These are phyloP conservation scores for Indri indri DNA, from an alignment of 2,113 vertebrate species.

Conservation along the genomic window DNA sequence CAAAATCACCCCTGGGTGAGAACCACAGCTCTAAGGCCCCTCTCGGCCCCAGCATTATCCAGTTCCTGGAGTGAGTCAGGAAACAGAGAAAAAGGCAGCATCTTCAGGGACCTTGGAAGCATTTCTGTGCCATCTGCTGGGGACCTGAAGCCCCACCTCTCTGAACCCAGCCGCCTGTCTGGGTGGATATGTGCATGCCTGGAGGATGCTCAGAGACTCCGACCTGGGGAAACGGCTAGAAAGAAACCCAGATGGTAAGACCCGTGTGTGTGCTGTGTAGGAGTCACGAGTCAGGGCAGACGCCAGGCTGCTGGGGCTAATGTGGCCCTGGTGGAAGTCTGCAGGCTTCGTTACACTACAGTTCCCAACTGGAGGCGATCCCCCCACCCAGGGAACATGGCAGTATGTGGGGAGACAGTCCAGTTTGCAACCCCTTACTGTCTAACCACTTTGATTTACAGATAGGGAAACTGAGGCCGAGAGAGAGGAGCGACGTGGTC, in stretches of 20 bases:
- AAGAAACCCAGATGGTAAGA: neutral
- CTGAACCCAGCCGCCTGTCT: accelerated
- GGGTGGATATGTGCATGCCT: accelerated
- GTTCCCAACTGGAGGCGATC: neutral
- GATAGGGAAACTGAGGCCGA: neutral
- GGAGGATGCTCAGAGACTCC: neutral
- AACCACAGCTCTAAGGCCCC: neutral
- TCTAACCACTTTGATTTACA: neutral
- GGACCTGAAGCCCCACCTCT: neutral
- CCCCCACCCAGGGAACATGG: neutral
- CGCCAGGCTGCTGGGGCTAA: neutral
- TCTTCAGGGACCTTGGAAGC: neutral
- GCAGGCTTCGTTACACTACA: neutral
- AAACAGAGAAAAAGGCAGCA: neutral
- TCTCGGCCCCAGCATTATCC: neutral
- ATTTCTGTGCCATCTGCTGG: neutral
- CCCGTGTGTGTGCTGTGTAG: neutral
- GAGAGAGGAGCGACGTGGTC: neutral
- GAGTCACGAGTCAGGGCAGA: neutral
- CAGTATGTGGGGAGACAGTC: neutral
- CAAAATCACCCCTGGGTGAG: neutral
- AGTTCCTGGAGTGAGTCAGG: neutral
- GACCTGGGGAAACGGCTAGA: neutral
- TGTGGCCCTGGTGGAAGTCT: neutral
- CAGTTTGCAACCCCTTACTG: neutral